Percentiles rank a stretch among this genome's conserved stretches.
Evolutionary conservation across 2,113 vertebrate genomes (phyloP).

Genomic region (Columbina picui): DNA sequence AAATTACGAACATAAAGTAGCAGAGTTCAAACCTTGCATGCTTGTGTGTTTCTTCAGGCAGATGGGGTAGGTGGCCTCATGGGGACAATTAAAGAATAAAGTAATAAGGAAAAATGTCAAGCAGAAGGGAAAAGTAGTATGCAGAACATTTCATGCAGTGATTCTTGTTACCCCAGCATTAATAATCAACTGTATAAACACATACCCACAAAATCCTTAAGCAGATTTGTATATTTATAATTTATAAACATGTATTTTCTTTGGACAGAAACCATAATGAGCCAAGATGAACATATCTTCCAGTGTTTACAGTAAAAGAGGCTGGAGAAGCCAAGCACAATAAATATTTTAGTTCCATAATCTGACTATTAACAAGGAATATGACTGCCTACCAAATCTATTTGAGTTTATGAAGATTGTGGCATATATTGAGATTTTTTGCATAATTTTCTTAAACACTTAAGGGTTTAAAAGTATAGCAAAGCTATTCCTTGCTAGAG

Average conservation of each 20-base stretch:
- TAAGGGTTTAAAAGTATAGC: not conserved
- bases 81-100: conserved; percentile 64
- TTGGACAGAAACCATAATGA: conserved; percentile 42
- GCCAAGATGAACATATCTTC: not conserved
- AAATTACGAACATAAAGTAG: conserved; percentile 40
- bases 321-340: conserved; percentile 25
- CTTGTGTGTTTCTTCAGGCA: conserved; percentile 22
- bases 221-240: conserved; percentile 57
- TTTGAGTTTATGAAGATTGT: not conserved
- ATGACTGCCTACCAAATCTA: not conserved
- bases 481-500: not conserved
- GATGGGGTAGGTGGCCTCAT: conserved; percentile 41
- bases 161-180: conserved; percentile 15
- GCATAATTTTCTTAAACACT: not conserved
- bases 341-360: conserved; percentile 52
- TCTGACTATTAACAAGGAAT: conserved; percentile 31
- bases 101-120: conserved; percentile 62
- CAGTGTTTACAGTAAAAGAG: conserved; percentile 35
- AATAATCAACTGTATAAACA: conserved; percentile 45
- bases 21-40: not conserved
- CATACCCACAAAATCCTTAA: conserved; percentile 42
- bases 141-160: conserved; percentile 18
- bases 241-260: conserved; percentile 63
- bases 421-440: not conserved
- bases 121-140: conserved; percentile 47